These are phyloP conservation scores for Epinephelus awoara DNA, from an alignment of 2,797 vertebrate genomes.

Conservation along the genomic window DNA sequence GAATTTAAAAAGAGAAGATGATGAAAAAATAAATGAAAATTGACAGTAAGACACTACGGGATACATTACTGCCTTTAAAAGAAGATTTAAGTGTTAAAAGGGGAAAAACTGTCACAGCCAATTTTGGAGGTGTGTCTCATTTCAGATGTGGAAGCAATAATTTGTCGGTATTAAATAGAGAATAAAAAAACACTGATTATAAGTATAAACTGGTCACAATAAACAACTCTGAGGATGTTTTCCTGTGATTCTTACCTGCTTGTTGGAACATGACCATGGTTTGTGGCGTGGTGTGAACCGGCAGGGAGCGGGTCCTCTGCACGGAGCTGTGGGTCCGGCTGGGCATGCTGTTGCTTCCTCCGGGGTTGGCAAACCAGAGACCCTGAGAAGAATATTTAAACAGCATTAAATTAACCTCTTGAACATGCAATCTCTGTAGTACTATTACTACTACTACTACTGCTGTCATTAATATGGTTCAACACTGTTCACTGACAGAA, in stretches of 20 bases:
- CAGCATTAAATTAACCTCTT: neutral
- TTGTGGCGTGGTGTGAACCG: conserved; percentile 95
- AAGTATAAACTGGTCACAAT: neutral
- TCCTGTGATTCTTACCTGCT: conserved; percentile 85
- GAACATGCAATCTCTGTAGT: neutral
- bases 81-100: neutral
- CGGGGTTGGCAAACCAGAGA: conserved; percentile 98
- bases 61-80: neutral
- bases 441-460: neutral
- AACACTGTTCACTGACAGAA: neutral
- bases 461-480: too few species aligned
- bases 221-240: neutral
- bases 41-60: neutral
- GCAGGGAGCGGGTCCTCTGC: conserved; percentile 96
- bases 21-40: too few species aligned
- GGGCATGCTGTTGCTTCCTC: conserved; percentile 99
- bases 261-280: conserved; percentile 97
- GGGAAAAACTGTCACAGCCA: neutral
- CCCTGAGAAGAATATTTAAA: conserved; percentile 82
- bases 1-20: neutral
- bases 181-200: neutral
- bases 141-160: neutral
- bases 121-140: neutral
- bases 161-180: neutral
- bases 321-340: conserved; percentile 97